Percentiles rank a stretch among this genome's conserved stretches.
phyloP scores from a whole-genome alignment of 2,888 invertebrate species.

The Diarsia mendica region DNA sequence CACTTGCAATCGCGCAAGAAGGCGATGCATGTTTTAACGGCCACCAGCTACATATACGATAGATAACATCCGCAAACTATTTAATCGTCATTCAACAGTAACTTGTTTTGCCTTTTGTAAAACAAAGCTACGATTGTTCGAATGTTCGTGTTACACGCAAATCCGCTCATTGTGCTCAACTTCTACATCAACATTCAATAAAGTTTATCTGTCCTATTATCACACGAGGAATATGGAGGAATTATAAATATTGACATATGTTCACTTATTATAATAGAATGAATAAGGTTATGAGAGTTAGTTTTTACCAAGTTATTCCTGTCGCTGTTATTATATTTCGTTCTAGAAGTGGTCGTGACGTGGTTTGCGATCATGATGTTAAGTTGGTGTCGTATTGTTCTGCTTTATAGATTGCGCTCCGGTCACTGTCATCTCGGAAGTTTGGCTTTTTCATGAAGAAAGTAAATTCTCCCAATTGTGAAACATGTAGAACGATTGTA shows the following conservation, averaged over 20 bases:
- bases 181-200: constrained; percentile 53
- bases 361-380: not conserved
- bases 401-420: not conserved
- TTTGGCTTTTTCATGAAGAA: not conserved
- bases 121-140: constrained; percentile 54
- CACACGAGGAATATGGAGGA: constrained; percentile 11
- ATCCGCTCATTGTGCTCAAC: constrained; percentile 55
- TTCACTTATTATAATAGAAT: not conserved
- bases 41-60: constrained; percentile 31
- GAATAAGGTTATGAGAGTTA: not conserved
- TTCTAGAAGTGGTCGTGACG: constrained; percentile 22
- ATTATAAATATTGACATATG: constrained; percentile 30
- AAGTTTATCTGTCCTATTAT: constrained; percentile 38
- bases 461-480: not conserved
- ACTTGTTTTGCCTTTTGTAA: constrained; percentile 38
- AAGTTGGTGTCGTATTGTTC: not conserved
- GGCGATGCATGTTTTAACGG: constrained; percentile 26
- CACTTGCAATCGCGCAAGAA: not conserved
- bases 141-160: constrained; percentile 56
- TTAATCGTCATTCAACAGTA: constrained; percentile 21
- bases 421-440: not conserved
- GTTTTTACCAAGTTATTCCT: constrained; percentile 19
- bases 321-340: constrained; percentile 22
- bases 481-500: not conserved
- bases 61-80: constrained; percentile 40